These are phyloP conservation scores for Oscarella lobularis DNA, from an alignment of 37 sponge, comb jelly and placozoan genomes.

Conservation along the genomic window DNA sequence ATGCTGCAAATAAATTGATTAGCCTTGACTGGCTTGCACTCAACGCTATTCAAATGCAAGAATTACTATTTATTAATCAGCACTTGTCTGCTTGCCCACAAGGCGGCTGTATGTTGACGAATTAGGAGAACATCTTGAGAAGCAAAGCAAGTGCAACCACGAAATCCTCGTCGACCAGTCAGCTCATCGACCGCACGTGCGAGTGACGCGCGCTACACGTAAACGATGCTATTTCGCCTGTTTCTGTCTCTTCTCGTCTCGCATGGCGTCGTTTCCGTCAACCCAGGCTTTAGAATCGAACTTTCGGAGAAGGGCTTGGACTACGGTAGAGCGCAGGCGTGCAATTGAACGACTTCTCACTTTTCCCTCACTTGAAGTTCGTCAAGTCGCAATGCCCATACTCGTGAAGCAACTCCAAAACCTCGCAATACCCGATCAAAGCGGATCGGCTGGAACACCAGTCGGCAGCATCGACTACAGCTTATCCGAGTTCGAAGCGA, in stretches of 20 bases:
- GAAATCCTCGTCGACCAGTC: too few species aligned
- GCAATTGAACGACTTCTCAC: background rate
- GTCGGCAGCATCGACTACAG: constrained; percentile 46
- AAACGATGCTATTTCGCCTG: background rate
- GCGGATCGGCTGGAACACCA: constrained; percentile 47
- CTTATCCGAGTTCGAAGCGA: constrained; percentile 44
- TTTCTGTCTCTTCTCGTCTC: background rate
- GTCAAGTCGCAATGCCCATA: constrained; percentile 60
- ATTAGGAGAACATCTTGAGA: too few species aligned
- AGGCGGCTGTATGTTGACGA: too few species aligned
- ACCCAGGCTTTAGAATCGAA: constrained; percentile 60
- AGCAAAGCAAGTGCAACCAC: too few species aligned
- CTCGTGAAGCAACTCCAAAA: constrained; percentile 55
- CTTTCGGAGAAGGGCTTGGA: constrained; percentile 64
- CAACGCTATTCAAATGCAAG: too few species aligned
- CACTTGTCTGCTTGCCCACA: too few species aligned
- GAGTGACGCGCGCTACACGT: background rate
- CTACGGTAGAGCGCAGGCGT: constrained; percentile 29
- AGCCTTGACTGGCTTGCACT: too few species aligned
- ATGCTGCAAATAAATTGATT: too few species aligned
- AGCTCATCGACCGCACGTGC: background rate
- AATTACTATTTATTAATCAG: too few species aligned
- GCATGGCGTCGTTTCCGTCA: background rate
- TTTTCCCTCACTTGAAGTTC: constrained; percentile 18
- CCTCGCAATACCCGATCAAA: constrained; percentile 55